These are phyloP conservation scores for Balearica regulorum DNA, from an alignment of 2,797 vertebrate species.

Conservation along the genomic window DNA sequence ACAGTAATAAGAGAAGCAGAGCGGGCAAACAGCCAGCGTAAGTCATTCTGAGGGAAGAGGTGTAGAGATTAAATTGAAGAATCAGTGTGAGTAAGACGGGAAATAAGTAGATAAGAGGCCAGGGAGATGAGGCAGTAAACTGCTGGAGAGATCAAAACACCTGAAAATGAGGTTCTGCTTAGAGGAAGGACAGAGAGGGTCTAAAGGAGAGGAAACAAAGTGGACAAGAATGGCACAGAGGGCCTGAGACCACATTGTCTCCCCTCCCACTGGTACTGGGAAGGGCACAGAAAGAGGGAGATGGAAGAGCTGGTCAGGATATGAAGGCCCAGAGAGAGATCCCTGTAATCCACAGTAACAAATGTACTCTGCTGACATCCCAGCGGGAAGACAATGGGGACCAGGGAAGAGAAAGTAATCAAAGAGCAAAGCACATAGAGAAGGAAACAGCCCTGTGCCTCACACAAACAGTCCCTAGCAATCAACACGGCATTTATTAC, in stretches of 20 bases:
- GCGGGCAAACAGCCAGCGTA: not conserved
- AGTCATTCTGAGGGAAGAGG: not conserved
- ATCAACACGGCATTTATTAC: conserved; percentile 67
- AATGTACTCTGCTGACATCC: not conserved
- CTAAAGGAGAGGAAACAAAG: not conserved
- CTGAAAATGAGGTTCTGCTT: not conserved
- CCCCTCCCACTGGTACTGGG: not conserved
- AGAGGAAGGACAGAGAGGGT: not conserved
- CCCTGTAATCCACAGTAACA: not conserved
- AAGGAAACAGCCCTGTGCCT: conserved; percentile 62
- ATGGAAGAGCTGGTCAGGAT: not conserved
- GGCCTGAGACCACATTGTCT: not conserved
- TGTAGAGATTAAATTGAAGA: not conserved
- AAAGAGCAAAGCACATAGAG: conserved; percentile 50
- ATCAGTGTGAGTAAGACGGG: not conserved
- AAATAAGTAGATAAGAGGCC: not conserved
- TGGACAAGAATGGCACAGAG: not conserved
- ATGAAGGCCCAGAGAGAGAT: not conserved
- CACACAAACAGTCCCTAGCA: conserved; percentile 68
- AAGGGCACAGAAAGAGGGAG: not conserved
- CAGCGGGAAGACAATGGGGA: conserved; percentile 1
- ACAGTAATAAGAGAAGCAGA: not conserved
- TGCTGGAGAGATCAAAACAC: not conserved
- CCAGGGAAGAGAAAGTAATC: conserved; percentile 31
- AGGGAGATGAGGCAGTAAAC: not conserved